These are phyloP conservation scores for Sarcoramphus papa DNA, from an alignment of 2,797 vertebrate genomes.

Conservation along the genomic window DNA sequence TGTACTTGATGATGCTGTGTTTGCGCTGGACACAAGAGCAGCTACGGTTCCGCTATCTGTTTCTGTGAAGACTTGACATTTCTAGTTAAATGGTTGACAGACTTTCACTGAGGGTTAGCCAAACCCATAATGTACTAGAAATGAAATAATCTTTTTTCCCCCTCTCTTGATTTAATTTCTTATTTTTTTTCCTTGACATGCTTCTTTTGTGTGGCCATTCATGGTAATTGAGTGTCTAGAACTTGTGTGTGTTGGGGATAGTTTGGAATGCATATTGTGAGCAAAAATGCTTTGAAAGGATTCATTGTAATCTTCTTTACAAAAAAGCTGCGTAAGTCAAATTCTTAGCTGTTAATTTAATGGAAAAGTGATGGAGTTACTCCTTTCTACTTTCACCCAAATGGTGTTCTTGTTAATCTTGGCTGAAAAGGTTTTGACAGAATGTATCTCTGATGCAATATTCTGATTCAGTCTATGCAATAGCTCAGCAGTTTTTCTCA, in stretches of 20 bases:
- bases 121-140: neutral
- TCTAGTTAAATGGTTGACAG: neutral
- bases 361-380: neutral
- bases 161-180: neutral
- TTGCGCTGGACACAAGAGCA: neutral
- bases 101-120: neutral
- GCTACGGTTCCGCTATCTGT: neutral
- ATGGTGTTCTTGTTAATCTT: neutral
- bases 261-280: neutral
- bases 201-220: neutral
- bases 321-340: neutral
- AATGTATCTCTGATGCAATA: neutral
- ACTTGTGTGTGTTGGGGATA: neutral
- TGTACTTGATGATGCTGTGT: neutral
- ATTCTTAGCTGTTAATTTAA: neutral
- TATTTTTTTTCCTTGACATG: fast-evolving
- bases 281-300: neutral
- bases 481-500: neutral
- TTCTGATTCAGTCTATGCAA: neutral
- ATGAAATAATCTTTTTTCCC: neutral
- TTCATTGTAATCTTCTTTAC: neutral
- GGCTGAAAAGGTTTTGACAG: neutral
- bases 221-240: neutral
- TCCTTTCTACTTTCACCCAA: neutral
- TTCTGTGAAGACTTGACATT: neutral